A percentile compares a stretch with the other conserved stretches of the same genome.
Evolutionary conservation across 2,888 invertebrate genomes (phyloP).

Genomic region (Anoncus sp.): DNA sequence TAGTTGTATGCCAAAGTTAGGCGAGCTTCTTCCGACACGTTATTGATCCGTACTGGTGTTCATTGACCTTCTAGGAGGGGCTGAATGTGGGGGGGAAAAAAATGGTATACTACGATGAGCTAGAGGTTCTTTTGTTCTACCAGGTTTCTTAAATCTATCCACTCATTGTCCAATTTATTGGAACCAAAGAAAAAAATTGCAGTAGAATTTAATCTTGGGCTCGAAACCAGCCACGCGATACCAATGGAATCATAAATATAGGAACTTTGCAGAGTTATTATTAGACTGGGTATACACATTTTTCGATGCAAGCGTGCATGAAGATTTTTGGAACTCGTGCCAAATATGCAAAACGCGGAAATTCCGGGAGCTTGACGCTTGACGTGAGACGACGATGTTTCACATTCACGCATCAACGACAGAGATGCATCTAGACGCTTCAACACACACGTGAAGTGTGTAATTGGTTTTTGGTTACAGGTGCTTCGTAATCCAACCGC

Average conservation of each 20-base stretch:
- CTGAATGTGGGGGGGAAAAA: conserved; percentile 7
- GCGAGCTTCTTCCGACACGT: conserved; percentile 22
- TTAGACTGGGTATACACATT: too few relatives aligned
- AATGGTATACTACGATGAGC: neutral
- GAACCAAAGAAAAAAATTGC: neutral
- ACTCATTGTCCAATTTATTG: neutral
- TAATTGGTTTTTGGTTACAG: conserved; percentile 61
- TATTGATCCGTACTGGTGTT: conserved; percentile 36
- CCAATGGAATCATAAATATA: neutral
- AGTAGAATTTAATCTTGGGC: neutral
- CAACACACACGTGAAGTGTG: conserved; percentile 15
- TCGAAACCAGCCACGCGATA: neutral
- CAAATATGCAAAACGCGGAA: conserved; percentile 28
- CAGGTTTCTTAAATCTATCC: neutral
- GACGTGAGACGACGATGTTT: conserved; percentile 10
- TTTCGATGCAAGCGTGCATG: neutral
- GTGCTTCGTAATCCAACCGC: conserved; percentile 43
- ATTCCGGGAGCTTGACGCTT: conserved; percentile 12
- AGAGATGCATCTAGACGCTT: too few relatives aligned
- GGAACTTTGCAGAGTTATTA: too few relatives aligned
- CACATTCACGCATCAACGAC: conserved; percentile 24
- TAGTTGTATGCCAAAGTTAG: conserved; percentile 21
- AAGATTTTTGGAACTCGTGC: conserved; percentile 33
- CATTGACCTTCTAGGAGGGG: conserved; percentile 27
- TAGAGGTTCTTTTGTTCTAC: neutral